phyloP scores from a whole-genome alignment of 2,113 vertebrate genomes.

The Plotosus lineatus region DNA sequence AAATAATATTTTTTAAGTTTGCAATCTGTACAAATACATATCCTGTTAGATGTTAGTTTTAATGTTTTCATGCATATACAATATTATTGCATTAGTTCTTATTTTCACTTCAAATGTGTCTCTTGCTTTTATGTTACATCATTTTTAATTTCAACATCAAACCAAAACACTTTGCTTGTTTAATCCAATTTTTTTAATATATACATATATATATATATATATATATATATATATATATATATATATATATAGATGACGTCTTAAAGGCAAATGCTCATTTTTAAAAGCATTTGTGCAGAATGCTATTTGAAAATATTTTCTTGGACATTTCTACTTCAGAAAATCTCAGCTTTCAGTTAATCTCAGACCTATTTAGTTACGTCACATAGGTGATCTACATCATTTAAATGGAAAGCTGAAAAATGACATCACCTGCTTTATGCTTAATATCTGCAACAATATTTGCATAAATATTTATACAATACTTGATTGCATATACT shows the following conservation, averaged over 20 bases:
- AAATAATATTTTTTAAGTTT: too few relatives aligned
- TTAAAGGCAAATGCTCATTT: not conserved
- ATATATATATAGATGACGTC: too few relatives aligned
- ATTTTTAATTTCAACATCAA: too few relatives aligned
- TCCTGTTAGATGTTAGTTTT: not conserved
- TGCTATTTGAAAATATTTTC: not conserved
- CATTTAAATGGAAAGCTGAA: not conserved
- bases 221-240: too few relatives aligned
- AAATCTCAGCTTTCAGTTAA: not conserved
- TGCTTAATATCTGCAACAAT: not conserved
- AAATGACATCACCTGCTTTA: not conserved
- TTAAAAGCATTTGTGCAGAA: not conserved
- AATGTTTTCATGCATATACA: too few relatives aligned
- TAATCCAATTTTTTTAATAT: too few relatives aligned
- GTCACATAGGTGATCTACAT: not conserved
- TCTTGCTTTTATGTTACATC: not conserved
- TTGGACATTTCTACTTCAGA: not conserved
- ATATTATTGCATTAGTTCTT: not conserved
- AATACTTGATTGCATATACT: not conserved
- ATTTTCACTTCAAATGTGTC: not conserved
- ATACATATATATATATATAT: too few relatives aligned
- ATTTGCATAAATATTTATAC: not conserved
- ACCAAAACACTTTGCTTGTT: not conserved
- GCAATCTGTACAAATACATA: not conserved
- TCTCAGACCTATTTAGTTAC: not conserved